Percentiles rank a stretch among this genome's conserved stretches.
phyloP scores from a whole-genome alignment of 2,797 vertebrate species.

The Pseudochromis fuscus region DNA sequence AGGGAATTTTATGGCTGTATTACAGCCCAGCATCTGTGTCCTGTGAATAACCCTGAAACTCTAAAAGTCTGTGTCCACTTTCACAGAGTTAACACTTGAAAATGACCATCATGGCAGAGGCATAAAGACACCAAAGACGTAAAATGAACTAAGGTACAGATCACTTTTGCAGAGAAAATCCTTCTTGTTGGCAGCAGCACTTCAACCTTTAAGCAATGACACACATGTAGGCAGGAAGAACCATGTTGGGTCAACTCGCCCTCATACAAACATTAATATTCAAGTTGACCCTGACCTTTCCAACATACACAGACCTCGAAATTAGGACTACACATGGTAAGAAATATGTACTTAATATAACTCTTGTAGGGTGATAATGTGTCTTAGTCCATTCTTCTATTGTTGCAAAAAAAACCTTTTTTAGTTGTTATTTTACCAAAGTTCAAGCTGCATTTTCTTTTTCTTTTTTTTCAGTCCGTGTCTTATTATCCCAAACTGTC shows the following conservation, averaged over 20 bases:
- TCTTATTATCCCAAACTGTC: background rate
- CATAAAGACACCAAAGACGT: slow-evolving; percentile 4
- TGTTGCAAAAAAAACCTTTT: background rate
- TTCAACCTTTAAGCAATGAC: slow-evolving; percentile 17
- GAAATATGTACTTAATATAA: slow-evolving; percentile 6
- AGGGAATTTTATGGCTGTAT: slow-evolving; percentile 12
- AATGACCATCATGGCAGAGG: slow-evolving; percentile 5
- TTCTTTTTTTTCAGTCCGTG: background rate
- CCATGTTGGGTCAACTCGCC: background rate
- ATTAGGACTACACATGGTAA: background rate
- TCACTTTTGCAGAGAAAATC: slow-evolving; percentile 31
- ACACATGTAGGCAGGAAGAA: slow-evolving; percentile 26
- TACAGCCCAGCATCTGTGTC: slow-evolving; percentile 16
- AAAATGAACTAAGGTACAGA: slow-evolving; percentile 10
- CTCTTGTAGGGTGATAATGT: background rate
- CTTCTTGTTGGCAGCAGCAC: slow-evolving; percentile 19
- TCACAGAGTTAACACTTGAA: background rate
- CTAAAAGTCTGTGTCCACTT: slow-evolving; percentile 12
- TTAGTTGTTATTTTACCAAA: background rate
- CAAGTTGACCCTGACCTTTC: slow-evolving; percentile 3
- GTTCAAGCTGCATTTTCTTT: too few species aligned
- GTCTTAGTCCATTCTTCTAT: background rate
- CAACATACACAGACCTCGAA: background rate
- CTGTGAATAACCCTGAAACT: slow-evolving; percentile 21
- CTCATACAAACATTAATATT: slow-evolving; percentile 13